Evolutionary conservation across 64 coral and sea anemone species (phyloP), one percentile per base, ranked within the genome.

Genomic region (Montipora efflorescens): DNA sequence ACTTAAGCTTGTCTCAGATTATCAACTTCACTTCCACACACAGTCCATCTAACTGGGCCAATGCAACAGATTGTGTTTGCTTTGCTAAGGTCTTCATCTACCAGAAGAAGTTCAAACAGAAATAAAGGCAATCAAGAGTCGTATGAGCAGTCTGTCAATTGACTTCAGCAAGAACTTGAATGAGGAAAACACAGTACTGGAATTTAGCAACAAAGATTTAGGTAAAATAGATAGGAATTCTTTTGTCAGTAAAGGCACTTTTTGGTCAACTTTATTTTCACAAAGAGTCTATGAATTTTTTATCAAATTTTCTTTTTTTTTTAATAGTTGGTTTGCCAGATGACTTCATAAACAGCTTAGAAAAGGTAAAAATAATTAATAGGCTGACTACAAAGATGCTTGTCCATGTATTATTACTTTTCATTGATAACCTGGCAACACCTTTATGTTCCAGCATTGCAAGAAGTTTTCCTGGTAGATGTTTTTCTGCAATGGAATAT

Each of bases 101-200:
- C 95, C 98, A 49, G 44, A 83, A 13, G 73, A 84, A 80, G 72
- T 91, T 46, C 92, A 94, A 87, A 81, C 79, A 66, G 79, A 94
- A 88, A 96, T 99, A 18, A 99, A 96, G 74, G 87, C 87, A 89
- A 99, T 99, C 19, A 99, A 99, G 75, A 96, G 91, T 48, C 94
- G 89, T 49, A 90, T 96, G 51, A 99, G 98, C 59, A 93, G 92
- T 78, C 81, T 99, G 15, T 83, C 74, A 23, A 99, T 99, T 62
- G 94, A 99, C 70, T 99, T 96, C 48, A 92, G 88, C 80, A 96
- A 93, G 62, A 99, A 99, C 76, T 94, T 96, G 46, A 99, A 99
- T 92, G 98, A 99, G 89, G 98, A 99, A 73, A 99, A 99, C 58
- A 99, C 95, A 69, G 68, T 94, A 28, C 57, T 99, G 10, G 88